A percentile compares a stretch with the other conserved stretches of the same genome.
These are phyloP conservation scores for Mus minutoides DNA, from an alignment of 2,797 vertebrate species.

Conservation along the genomic window DNA sequence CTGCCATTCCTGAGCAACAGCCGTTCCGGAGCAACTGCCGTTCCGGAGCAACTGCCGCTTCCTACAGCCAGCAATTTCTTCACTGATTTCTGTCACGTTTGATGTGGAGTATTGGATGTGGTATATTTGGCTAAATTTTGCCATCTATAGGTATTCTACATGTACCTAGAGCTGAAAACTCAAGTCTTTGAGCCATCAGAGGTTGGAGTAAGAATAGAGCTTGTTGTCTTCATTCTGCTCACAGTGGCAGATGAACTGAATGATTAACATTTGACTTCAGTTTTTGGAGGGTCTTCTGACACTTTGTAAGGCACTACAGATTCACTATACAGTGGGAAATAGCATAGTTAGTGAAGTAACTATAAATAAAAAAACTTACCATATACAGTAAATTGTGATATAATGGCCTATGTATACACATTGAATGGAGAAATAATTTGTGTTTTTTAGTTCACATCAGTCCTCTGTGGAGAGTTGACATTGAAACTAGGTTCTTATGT, in stretches of 20 bases:
- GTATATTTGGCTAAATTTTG: not conserved
- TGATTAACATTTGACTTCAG: constrained; percentile 36
- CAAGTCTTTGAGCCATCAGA: not conserved
- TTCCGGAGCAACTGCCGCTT: no score
- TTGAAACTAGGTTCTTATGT: not conserved
- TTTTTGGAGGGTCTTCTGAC: not conserved
- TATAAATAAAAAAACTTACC: constrained; percentile 12
- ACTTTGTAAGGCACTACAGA: constrained; percentile 12
- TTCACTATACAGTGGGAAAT: not conserved
- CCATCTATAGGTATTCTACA: constrained; percentile 1
- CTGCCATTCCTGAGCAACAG: no score
- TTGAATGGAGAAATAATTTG: not conserved
- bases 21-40: no score
- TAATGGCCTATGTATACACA: not conserved
- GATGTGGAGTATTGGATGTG: not conserved
- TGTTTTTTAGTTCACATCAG: not conserved
- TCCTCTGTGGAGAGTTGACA: not conserved
- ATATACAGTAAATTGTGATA: constrained; percentile 24
- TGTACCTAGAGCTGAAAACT: not conserved
- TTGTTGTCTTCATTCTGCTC: constrained; percentile 5
- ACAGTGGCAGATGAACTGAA: not conserved
- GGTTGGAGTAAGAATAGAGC: not conserved
- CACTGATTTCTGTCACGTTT: constrained; percentile 11
- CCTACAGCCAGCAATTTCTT: not conserved
- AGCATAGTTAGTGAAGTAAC: not conserved